Evolutionary conservation across 2,113 vertebrate genomes (phyloP).

Genomic region (Hemiscyllium ocellatum): DNA sequence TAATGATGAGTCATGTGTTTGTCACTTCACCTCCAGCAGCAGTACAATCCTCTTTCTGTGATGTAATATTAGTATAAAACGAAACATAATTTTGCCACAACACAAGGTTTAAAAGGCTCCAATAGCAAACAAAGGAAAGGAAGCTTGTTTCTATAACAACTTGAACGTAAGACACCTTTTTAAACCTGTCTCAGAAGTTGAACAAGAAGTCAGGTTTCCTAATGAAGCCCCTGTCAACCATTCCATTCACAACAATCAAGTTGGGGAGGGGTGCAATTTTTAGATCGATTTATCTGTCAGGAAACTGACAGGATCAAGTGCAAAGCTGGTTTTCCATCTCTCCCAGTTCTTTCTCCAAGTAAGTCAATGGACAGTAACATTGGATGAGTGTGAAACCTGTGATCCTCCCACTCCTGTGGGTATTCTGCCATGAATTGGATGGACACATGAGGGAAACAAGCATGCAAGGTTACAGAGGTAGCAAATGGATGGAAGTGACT

Average conservation of each 20-base stretch:
- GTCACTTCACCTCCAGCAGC: neutral
- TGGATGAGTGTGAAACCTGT: neutral
- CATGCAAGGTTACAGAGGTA: neutral
- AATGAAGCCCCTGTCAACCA: neutral
- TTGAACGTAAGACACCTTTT: neutral
- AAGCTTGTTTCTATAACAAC: neutral
- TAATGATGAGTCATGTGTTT: neutral
- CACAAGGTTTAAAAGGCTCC: neutral
- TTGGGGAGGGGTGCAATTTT: no score
- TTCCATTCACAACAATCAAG: constrained; percentile 3
- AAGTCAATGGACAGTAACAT: neutral
- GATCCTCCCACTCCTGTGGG: neutral
- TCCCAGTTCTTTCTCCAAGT: neutral
- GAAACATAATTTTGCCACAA: constrained; percentile 24
- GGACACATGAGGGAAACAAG: neutral
- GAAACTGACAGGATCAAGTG: neutral
- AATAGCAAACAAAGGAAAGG: neutral
- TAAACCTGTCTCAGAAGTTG: neutral
- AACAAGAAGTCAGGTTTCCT: neutral
- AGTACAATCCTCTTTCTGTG: neutral
- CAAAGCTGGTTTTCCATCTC: neutral
- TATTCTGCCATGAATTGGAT: neutral
- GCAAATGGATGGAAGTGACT: neutral
- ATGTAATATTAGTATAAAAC: neutral
- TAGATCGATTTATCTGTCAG: neutral